Conservation (phyloP, 2,113 vertebrate species). For the Hyla sarda region DNA sequence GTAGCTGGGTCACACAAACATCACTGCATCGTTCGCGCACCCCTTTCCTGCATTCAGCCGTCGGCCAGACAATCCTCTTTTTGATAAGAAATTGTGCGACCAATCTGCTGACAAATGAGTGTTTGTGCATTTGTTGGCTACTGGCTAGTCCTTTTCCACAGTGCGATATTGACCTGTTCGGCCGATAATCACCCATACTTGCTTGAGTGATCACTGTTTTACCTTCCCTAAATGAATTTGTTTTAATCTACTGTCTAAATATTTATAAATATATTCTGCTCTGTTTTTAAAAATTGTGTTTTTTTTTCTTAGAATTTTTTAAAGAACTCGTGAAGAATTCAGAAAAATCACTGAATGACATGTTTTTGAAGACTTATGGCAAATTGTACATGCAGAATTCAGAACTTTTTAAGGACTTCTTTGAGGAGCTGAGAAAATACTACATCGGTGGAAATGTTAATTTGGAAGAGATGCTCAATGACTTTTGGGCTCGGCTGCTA, state of each 20-base stretch:
- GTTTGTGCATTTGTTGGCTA: too few relatives aligned
- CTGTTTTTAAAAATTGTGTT: slow-evolving; percentile 1
- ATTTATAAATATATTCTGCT: not conserved
- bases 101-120: too few relatives aligned
- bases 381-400: slow-evolving; percentile 94
- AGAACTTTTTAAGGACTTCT: slow-evolving; percentile 94
- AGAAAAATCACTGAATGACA: slow-evolving; percentile 87
- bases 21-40: too few relatives aligned
- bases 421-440: slow-evolving; percentile 85
- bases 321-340: slow-evolving; percentile 92
- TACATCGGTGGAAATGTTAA: slow-evolving; percentile 85
- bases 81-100: too few relatives aligned
- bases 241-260: not conserved
- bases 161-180: too few relatives aligned
- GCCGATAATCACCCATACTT: too few relatives aligned
- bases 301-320: slow-evolving; percentile 86
- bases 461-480: slow-evolving; percentile 92
- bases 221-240: not conserved
- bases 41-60: too few relatives aligned
- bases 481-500: slow-evolving; percentile 94
- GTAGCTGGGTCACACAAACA: too few relatives aligned
- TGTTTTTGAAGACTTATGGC: slow-evolving; percentile 95
- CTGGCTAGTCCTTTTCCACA: too few relatives aligned
- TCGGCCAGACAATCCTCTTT: too few relatives aligned
- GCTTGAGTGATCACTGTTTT: not conserved